Evolutionary conservation across 2,797 vertebrate genomes (phyloP).

Genomic region (Typhlichthys subterraneus): DNA sequence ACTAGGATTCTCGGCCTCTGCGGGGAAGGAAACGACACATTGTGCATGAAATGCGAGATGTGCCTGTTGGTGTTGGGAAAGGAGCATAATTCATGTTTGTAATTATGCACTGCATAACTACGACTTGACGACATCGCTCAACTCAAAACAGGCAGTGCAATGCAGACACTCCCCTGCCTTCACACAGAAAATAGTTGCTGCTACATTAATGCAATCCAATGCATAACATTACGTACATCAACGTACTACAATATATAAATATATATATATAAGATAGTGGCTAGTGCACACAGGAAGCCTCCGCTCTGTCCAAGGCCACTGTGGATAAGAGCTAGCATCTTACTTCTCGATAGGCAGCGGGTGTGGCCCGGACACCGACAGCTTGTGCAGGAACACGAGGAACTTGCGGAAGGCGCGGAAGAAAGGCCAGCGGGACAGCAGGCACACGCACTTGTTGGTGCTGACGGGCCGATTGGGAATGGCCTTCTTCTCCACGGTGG

Average conservation of each 20-base stretch:
- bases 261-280: too few relatives aligned
- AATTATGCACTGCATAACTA: neutral
- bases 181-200: too few relatives aligned
- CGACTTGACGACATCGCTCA: neutral
- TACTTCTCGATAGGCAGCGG: constrained; percentile 98
- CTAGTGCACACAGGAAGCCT: too few relatives aligned
- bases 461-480: constrained; percentile 88
- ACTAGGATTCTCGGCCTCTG: constrained; percentile 97
- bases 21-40: constrained; percentile 94
- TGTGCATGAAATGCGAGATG: constrained; percentile 99
- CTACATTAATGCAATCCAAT: too few relatives aligned
- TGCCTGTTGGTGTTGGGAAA: constrained; percentile 77
- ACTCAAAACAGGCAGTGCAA: too few relatives aligned
- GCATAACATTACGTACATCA: too few relatives aligned
- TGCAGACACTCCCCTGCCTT: too few relatives aligned
- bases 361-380: constrained; percentile 93
- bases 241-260: too few relatives aligned
- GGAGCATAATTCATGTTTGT: neutral
- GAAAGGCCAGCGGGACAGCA: constrained; percentile 98
- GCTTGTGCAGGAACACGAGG: constrained; percentile 96
- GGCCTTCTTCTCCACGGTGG: constrained; percentile 88
- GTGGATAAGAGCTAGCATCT: constrained; percentile 18
- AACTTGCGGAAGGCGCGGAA: constrained; percentile 95
- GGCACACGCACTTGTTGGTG: constrained; percentile 97
- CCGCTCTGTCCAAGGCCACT: too few relatives aligned